Conservation (phyloP, 1,140 invertebrate genomes). For the Potamilus streckersoni region DNA sequence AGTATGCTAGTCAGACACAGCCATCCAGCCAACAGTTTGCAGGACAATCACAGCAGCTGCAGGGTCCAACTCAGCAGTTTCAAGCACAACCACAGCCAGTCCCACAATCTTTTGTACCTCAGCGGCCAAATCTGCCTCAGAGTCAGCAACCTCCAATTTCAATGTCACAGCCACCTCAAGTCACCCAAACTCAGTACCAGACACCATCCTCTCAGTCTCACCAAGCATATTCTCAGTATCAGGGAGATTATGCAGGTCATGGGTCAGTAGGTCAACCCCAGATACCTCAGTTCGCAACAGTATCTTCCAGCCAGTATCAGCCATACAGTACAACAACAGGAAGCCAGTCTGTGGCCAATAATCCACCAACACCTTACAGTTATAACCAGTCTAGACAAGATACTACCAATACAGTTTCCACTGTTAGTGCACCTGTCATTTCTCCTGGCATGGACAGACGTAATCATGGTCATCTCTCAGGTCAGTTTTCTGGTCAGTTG, state of each 20-base stretch:
- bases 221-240: background rate
- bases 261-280: background rate
- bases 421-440: slow-evolving; percentile 38
- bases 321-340: background rate
- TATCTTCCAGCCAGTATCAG: background rate
- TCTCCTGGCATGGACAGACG: slow-evolving; percentile 17
- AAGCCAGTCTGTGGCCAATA: too few species aligned
- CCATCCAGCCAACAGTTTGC: slow-evolving; percentile 9
- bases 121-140: too few species aligned
- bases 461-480: slow-evolving; percentile 6
- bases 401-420: slow-evolving; percentile 41
- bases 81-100: slow-evolving; percentile 11
- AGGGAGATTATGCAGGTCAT: slow-evolving; percentile 5
- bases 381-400: slow-evolving; percentile 1
- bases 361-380: too few species aligned
- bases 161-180: too few species aligned
- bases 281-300: slow-evolving; percentile 4
- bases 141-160: too few species aligned
- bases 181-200: too few species aligned
- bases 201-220: too few species aligned
- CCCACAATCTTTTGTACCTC: too few species aligned
- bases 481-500: slow-evolving; percentile 3
- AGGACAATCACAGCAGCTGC: slow-evolving; percentile 6
- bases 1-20: slow-evolving; percentile 8
- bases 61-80: slow-evolving; percentile 17